These are phyloP conservation scores for Talpa occidentalis DNA, from an alignment of 2,113 vertebrate species.

Conservation along the genomic window DNA sequence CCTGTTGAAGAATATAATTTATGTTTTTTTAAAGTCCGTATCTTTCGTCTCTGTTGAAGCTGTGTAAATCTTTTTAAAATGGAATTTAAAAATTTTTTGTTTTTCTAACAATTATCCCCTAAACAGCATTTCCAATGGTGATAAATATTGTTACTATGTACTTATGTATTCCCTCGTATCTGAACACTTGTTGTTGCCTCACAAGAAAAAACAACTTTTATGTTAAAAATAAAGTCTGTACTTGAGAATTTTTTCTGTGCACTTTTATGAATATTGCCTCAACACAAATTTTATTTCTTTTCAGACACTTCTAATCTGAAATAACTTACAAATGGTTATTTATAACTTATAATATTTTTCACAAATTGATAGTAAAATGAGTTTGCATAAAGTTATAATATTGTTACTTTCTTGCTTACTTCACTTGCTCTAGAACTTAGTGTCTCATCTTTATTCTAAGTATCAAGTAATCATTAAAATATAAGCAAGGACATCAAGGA, in stretches of 20 bases:
- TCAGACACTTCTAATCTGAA: slow-evolving; percentile 5
- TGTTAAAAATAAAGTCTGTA: slow-evolving; percentile 85
- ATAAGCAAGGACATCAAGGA: neutral
- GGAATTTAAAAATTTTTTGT: slow-evolving; percentile 56
- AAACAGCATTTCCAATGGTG: slow-evolving; percentile 71
- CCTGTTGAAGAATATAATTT: slow-evolving; percentile 75
- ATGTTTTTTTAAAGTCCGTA: slow-evolving; percentile 70
- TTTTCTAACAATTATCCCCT: slow-evolving; percentile 67
- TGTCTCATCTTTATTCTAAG: neutral
- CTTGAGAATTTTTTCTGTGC: slow-evolving; percentile 84
- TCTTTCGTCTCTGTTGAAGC: slow-evolving; percentile 70
- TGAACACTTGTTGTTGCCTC: slow-evolving; percentile 76
- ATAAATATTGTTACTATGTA: slow-evolving; percentile 69
- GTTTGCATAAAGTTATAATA: neutral
- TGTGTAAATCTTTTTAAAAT: slow-evolving; percentile 76
- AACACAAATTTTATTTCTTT: slow-evolving; percentile 34
- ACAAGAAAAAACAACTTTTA: slow-evolving; percentile 78
- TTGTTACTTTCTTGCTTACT: neutral
- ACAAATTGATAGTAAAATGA: neutral
- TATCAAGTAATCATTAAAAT: neutral
- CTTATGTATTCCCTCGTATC: slow-evolving; percentile 70
- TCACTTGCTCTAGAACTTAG: neutral
- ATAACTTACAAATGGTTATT: neutral
- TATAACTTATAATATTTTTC: too few species aligned
- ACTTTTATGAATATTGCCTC: slow-evolving; percentile 57